Base-by-base conservation (phyloP, 1,140 invertebrate genomes). In the Calycopis cecrops region DNA sequence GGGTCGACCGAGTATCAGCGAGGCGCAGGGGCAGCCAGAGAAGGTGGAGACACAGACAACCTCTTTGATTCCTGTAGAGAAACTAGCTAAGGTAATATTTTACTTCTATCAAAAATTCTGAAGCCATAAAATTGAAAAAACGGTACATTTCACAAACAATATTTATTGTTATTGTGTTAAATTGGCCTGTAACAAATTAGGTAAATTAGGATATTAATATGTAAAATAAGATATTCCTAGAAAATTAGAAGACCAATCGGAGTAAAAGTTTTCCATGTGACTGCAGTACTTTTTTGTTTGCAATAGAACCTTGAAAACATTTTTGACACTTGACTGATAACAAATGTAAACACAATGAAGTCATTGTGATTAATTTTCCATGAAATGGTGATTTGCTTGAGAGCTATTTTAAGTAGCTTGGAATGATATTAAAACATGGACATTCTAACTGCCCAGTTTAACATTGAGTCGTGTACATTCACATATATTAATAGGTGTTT, bases 1-100 rank as follows among this genome's bases (percentile, higher is more conserved):
- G 55, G 88, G 88, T 10, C 83, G 90, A 57, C 90, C 91, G 33
- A 86, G 90, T 9, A 92, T 92, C 6, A 90, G 88, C 14, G 91
- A 92, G 65, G 84, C 91, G 35, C 89, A 90, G 50, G 90, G 65
- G 33, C 61, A 67, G 12, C 60, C 40, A 9, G 40, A 44, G 38
- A 85, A 75, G 54, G 59, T 59, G 14, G 90, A 89, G 69, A 80
- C 86, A 38, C 88, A 62, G n/a, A 48, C 62, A 48, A 57, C 88
- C 65, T 92, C 91, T 40, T 88, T 93, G 63, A 87, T 93, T 57
- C 92, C 93, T 1, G 88, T 93, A 34, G 92, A 94, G 68, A 92
- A 91, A 73, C 82, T 94, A 51, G 89, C 91, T 14, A 93, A 93
- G 88, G 92, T 92, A 83, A 85, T 67, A 40, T 64, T 44, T 16